Percentiles rank a stretch among this genome's conserved stretches.
These are phyloP conservation scores for Cyphomyrus plagiostoma DNA, from an alignment of 2,113 vertebrate species.

Conservation along the genomic window DNA sequence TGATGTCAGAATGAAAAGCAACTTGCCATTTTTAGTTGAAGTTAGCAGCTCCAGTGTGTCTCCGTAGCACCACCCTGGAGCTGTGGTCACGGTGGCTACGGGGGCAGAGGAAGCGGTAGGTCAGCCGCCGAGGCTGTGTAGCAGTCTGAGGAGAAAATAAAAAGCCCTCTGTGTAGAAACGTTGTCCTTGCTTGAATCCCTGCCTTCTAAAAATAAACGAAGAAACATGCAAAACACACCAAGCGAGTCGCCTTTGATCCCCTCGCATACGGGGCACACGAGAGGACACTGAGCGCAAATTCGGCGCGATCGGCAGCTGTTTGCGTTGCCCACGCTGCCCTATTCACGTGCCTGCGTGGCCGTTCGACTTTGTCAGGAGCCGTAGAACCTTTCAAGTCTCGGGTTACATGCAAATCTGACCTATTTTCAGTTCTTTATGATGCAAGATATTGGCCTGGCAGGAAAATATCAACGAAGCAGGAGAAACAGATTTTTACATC, in stretches of 20 bases:
- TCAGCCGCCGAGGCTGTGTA: constrained; percentile 32
- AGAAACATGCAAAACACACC: constrained; percentile 24
- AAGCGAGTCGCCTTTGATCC: constrained; percentile 9
- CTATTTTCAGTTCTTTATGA: background rate
- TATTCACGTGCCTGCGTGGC: background rate
- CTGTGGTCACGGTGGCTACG: constrained; percentile 38
- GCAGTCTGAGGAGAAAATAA: constrained; percentile 29
- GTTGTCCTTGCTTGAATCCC: constrained; percentile 30
- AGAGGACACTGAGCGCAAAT: background rate
- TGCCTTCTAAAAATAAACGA: constrained; percentile 29
- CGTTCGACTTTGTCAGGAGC: background rate
- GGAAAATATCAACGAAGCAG: background rate
- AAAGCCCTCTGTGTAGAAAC: constrained; percentile 27
- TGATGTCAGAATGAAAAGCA: constrained; percentile 29
- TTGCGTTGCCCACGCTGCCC: background rate
- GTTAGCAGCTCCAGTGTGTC: constrained; percentile 32
- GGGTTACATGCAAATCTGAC: background rate
- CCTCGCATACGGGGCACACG: background rate
- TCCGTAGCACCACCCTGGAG: constrained; percentile 42
- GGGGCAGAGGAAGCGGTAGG: constrained; percentile 32
- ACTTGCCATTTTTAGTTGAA: constrained; percentile 38
- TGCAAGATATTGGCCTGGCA: background rate
- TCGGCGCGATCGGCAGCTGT: background rate
- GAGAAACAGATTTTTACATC: background rate
- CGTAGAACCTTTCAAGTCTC: background rate